Evolutionary conservation across 2,797 vertebrate genomes (phyloP).

Genomic region (Pyrocephalus nanus): DNA sequence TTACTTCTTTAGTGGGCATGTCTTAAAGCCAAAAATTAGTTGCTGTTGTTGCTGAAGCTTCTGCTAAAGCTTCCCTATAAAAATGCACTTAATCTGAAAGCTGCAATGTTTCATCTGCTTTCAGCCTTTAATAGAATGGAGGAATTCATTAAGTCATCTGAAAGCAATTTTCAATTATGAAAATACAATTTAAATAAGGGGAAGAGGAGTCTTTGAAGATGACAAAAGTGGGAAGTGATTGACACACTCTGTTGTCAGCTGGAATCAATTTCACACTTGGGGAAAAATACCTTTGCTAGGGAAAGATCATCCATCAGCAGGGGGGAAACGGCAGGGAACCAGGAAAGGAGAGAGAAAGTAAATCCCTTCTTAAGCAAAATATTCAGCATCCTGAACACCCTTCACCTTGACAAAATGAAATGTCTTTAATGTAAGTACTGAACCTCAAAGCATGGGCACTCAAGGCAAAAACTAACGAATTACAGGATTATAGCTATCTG

Average conservation of each 20-base stretch:
- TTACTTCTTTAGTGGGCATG: neutral
- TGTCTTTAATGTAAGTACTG: neutral
- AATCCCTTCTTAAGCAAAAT: constrained; percentile 33
- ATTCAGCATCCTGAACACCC: neutral
- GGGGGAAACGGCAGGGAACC: neutral
- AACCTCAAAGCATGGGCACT: neutral
- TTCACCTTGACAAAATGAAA: constrained; percentile 33
- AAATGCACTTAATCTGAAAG: constrained; percentile 35
- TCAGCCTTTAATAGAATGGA: constrained; percentile 32
- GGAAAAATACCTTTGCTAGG: constrained; percentile 42
- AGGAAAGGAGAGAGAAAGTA: neutral
- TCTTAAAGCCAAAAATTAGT: neutral
- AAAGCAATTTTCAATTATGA: constrained; percentile 72
- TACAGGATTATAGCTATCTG: neutral
- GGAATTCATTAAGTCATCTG: constrained; percentile 59
- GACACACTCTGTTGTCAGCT: constrained; percentile 57
- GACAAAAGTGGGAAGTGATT: constrained; percentile 62
- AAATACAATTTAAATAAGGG: constrained; percentile 64
- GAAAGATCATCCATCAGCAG: constrained; percentile 45
- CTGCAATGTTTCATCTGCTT: constrained; percentile 41
- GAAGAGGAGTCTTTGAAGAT: constrained; percentile 57
- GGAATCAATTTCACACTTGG: constrained; percentile 68
- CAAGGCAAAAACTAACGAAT: neutral
- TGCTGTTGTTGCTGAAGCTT: constrained; percentile 8
- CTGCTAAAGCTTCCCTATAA: constrained; percentile 16